These are phyloP conservation scores for Benitochromis conjunctus DNA, from an alignment of 2,113 vertebrate genomes.

Conservation along the genomic window DNA sequence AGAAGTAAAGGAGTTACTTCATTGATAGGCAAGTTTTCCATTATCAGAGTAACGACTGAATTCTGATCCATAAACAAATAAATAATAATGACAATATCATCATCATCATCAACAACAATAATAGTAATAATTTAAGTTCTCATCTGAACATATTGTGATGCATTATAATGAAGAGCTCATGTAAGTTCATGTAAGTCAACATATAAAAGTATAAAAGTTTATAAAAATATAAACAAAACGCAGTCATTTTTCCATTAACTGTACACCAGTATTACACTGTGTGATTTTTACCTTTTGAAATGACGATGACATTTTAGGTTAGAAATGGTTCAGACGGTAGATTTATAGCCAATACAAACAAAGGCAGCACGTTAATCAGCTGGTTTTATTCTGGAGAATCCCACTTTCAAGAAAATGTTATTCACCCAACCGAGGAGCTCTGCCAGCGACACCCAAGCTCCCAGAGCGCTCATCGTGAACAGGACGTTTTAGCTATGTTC, in stretches of 20 bases:
- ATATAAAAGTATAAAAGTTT: too few species aligned
- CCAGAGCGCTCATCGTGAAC: neutral
- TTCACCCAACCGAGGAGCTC: neutral
- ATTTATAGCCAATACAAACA: neutral
- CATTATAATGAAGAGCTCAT: neutral
- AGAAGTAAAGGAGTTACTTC: neutral
- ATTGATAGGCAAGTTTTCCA: neutral
- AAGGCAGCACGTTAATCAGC: neutral
- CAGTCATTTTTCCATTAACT: too few species aligned
- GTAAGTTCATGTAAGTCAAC: neutral
- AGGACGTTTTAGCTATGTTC: neutral
- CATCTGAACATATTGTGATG: neutral
- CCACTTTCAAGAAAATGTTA: neutral
- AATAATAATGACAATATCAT: neutral
- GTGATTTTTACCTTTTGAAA: neutral
- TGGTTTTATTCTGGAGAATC: neutral
- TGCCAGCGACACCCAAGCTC: neutral
- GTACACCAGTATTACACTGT: neutral
- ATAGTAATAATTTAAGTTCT: neutral
- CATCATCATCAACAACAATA: accelerated
- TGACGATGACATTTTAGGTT: neutral
- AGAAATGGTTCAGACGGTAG: neutral
- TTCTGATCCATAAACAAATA: neutral
- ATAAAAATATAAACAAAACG: too few species aligned
- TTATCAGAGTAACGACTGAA: neutral